Conservation (phyloP, 2,888 invertebrate species). For the Auanema sp. region DNA sequence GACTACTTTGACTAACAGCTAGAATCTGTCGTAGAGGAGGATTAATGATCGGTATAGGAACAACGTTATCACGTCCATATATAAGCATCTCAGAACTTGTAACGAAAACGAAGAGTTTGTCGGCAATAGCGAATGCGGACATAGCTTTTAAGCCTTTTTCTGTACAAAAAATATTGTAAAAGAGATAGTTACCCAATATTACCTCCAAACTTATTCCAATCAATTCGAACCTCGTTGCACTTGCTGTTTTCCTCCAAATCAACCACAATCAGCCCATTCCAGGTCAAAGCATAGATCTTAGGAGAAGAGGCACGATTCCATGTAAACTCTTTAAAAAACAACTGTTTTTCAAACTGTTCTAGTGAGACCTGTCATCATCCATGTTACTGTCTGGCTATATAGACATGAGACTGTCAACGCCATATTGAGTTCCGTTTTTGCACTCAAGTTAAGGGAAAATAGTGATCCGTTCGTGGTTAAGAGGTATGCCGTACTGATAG, state of each 20-base stretch:
- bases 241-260: slow-evolving; percentile 42
- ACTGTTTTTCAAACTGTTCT: slow-evolving; percentile 11
- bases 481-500: slow-evolving; percentile 58
- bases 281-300: slow-evolving; percentile 59
- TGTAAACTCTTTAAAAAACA: slow-evolving; percentile 43
- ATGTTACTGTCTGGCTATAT: slow-evolving; percentile 54
- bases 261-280: slow-evolving; percentile 54
- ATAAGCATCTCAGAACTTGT: slow-evolving; percentile 57
- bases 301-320: slow-evolving; percentile 62
- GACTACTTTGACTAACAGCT: slow-evolving; percentile 62
- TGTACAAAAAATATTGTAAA: slow-evolving; percentile 14
- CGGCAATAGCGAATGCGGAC: slow-evolving; percentile 59
- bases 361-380: slow-evolving; percentile 50
- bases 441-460: slow-evolving; percentile 53
- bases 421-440: slow-evolving; percentile 54
- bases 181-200: not conserved
- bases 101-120: slow-evolving; percentile 61
- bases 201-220: slow-evolving; percentile 61
- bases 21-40: slow-evolving; percentile 58
- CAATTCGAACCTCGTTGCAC: slow-evolving; percentile 57
- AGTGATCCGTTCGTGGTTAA: slow-evolving; percentile 61
- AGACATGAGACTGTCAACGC: slow-evolving; percentile 54
- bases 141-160: slow-evolving; percentile 60
- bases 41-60: slow-evolving; percentile 54
- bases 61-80: slow-evolving; percentile 50